phyloP scores from a whole-genome alignment of 1,140 invertebrate genomes.

The Cyrtorhinus lividipennis region DNA sequence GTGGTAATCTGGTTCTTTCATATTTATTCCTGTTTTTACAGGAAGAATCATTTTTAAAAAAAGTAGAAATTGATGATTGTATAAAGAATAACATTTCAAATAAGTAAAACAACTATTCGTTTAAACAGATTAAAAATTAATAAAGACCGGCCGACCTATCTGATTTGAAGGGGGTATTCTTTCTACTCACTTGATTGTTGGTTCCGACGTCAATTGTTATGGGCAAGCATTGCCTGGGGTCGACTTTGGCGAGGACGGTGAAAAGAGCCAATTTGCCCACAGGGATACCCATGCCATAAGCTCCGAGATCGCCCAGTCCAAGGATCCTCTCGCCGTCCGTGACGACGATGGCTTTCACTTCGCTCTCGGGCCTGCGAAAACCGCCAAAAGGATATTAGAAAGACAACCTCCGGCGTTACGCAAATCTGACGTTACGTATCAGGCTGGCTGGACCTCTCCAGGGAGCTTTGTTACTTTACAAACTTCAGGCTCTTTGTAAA shows the following conservation, averaged over 20 bases:
- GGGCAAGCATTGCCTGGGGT: conserved; percentile 75
- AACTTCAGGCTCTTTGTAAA: no score
- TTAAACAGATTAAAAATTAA: no score
- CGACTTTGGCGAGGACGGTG: conserved; percentile 81
- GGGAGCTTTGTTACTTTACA: no score
- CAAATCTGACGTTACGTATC: not conserved
- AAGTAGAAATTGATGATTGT: not conserved
- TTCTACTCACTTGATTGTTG: conserved; percentile 51
- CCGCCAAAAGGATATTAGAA: not conserved
- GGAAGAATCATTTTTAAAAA: not conserved
- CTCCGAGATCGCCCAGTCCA: conserved; percentile 84
- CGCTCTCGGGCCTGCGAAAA: conserved; percentile 61
- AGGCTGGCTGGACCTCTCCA: no score
- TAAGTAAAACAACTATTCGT: no score
- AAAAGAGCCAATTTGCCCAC: conserved; percentile 83
- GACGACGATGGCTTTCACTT: conserved; percentile 81
- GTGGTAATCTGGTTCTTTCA: not conserved
- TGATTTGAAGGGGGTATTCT: no score
- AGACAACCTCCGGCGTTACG: not conserved
- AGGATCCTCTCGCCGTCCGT: conserved; percentile 89
- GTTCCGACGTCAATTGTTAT: conserved; percentile 87
- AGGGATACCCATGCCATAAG: conserved; percentile 88
- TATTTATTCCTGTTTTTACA: not conserved
- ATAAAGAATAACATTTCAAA: no score
- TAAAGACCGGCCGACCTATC: not conserved